These are phyloP conservation scores for Lasius fuliginosus DNA, from an alignment of 2,888 invertebrate species.

Conservation along the genomic window DNA sequence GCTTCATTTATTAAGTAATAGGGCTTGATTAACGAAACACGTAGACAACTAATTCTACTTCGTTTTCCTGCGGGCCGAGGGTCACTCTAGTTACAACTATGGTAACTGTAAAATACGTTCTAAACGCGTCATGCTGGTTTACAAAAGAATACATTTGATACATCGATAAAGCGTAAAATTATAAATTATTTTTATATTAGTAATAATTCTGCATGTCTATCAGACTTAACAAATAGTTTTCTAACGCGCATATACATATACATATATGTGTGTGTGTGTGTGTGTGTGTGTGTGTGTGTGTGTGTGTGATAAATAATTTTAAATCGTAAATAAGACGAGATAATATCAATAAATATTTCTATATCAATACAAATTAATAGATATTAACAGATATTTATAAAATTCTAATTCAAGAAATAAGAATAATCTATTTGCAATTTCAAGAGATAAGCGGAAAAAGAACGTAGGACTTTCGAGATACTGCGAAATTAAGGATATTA, in stretches of 20 bases:
- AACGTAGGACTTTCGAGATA: neutral
- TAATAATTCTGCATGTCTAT: neutral
- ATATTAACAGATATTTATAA: neutral
- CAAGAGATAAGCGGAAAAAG: neutral
- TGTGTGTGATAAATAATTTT: constrained; percentile 14
- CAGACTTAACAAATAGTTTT: neutral
- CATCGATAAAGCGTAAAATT: neutral
- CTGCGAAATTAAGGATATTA: neutral
- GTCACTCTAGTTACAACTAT: neutral
- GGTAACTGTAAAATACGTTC: neutral
- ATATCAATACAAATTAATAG: neutral
- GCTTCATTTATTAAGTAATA: constrained; percentile 11
- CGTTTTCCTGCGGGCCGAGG: neutral
- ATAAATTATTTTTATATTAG: neutral
- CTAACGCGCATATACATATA: neutral
- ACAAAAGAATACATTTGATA: neutral
- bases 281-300: too few relatives aligned
- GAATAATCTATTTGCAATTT: neutral
- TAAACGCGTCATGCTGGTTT: neutral
- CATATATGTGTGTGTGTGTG: too few relatives aligned
- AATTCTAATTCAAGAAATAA: neutral
- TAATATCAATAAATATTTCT: neutral
- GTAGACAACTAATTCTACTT: neutral
- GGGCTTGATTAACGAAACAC: neutral
- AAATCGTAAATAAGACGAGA: neutral